Percentiles rank a stretch among this genome's conserved stretches.
phyloP scores from a whole-genome alignment of 2,888 invertebrate species.

The Ochropleura leucogaster region DNA sequence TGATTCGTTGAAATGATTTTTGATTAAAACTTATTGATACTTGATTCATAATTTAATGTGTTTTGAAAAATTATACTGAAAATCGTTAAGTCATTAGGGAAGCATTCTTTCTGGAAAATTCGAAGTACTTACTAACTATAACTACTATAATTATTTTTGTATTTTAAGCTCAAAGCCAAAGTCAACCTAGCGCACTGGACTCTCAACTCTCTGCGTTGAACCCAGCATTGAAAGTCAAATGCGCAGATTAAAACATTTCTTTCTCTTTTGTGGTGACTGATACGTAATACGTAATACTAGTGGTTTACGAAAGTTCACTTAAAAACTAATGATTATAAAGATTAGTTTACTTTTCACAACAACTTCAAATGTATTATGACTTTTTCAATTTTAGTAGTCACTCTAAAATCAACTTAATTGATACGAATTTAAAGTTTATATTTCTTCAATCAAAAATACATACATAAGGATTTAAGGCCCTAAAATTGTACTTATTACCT shows the following conservation, averaged over 20 bases:
- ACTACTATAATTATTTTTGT: neutral
- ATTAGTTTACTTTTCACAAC: neutral
- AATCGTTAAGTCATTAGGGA: neutral
- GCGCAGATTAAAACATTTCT: neutral
- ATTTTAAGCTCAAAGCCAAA: neutral
- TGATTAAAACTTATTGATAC: neutral
- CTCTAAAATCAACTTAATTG: neutral
- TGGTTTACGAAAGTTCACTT: neutral
- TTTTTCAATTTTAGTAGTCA: neutral
- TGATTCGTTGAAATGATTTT: neutral
- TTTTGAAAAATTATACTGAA: neutral
- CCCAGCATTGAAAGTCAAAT: neutral
- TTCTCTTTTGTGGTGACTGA: neutral
- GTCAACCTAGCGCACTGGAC: neutral
- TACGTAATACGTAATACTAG: no score
- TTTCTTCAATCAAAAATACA: neutral
- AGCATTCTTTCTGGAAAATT: neutral
- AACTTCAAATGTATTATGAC: neutral
- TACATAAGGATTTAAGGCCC: slow-evolving; percentile 26
- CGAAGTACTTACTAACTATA: neutral
- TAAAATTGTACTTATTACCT: slow-evolving; percentile 33
- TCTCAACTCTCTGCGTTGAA: neutral
- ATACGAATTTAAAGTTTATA: neutral
- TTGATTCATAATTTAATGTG: neutral
- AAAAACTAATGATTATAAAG: neutral